phyloP scores from a whole-genome alignment of 64 coral and sea anemone species.

The Porites lutea region DNA sequence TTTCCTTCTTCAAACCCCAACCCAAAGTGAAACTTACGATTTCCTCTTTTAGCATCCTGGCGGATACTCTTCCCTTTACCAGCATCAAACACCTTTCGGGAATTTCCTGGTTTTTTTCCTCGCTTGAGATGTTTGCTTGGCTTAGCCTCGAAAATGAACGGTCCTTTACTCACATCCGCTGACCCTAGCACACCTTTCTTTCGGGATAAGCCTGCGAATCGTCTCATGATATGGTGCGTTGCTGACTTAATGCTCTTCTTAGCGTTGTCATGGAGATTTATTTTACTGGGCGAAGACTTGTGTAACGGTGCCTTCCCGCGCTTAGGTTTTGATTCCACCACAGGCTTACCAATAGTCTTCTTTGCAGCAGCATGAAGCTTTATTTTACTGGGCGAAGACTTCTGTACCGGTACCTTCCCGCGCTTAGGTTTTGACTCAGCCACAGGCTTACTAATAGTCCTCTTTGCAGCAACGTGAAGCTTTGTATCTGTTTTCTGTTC shows the following conservation, averaged over 20 bases:
- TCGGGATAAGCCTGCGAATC: not conserved
- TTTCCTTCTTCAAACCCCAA: too few relatives aligned
- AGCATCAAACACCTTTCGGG: not conserved
- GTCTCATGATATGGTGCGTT: constrained; percentile 28
- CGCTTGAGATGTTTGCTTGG: not conserved
- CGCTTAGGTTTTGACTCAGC: too few relatives aligned
- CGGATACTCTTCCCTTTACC: not conserved
- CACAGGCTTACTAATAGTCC: not conserved
- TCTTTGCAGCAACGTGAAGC: not conserved
- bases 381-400: not conserved
- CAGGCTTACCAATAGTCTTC: not conserved
- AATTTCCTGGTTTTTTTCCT: not conserved
- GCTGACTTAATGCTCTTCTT: constrained; percentile 30
- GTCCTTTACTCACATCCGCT: constrained; percentile 31
- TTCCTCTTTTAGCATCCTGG: not conserved
- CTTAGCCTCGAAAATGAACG: constrained; percentile 35
- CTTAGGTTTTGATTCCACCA: too few relatives aligned
- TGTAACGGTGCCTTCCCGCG: too few relatives aligned
- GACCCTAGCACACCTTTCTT: constrained; percentile 8
- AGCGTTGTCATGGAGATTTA: too few relatives aligned
- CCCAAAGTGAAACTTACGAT: constrained; percentile 22
- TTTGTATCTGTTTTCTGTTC: not conserved
- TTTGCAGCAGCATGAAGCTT: not conserved
- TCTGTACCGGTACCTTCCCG: too few relatives aligned
- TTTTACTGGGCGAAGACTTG: too few relatives aligned